Conservation (phyloP, 1,140 invertebrate species). For the Cydia strobilella region DNA sequence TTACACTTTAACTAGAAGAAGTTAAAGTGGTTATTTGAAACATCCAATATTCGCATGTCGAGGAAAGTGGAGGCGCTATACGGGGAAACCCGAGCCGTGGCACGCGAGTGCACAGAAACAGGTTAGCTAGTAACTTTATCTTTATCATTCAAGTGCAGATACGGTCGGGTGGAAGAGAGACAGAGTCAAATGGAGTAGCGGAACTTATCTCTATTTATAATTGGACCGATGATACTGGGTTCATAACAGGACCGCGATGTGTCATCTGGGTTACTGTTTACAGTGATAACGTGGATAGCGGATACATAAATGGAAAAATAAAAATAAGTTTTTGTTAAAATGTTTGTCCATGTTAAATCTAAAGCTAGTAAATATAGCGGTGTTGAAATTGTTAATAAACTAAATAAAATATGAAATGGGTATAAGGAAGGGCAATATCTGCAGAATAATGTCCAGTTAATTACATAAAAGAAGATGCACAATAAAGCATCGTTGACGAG, state of each 20-base stretch:
- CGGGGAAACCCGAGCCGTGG: slow-evolving; percentile 49
- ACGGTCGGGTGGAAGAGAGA: slow-evolving; percentile 37
- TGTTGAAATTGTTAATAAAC: not conserved
- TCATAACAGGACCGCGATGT: slow-evolving; percentile 46
- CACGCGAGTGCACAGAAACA: slow-evolving; percentile 39
- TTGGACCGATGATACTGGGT: slow-evolving; percentile 51
- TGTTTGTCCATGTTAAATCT: not conserved
- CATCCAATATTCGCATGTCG: slow-evolving; percentile 26
- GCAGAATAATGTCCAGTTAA: not conserved
- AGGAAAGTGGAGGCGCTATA: slow-evolving; percentile 46
- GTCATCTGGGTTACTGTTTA: slow-evolving; percentile 44
- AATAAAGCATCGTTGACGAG: slow-evolving; percentile 31
- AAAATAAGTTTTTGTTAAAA: not conserved
- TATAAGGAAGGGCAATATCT: not conserved
- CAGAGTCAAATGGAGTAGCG: slow-evolving; percentile 41
- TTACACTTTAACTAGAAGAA: not conserved
- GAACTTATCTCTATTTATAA: slow-evolving; percentile 65
- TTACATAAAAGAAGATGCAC: slow-evolving; percentile 26
- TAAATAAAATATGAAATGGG: not conserved
- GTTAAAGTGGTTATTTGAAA: not conserved
- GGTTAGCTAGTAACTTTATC: slow-evolving; percentile 42
- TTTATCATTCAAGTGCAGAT: slow-evolving; percentile 33
- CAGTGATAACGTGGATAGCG: not conserved
- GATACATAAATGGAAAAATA: not conserved
- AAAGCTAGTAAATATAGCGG: not conserved